Evolutionary conservation across 2,888 invertebrate species (phyloP), one percentile per base, ranked within the genome.

Genomic region (Neelides folsomi): DNA sequence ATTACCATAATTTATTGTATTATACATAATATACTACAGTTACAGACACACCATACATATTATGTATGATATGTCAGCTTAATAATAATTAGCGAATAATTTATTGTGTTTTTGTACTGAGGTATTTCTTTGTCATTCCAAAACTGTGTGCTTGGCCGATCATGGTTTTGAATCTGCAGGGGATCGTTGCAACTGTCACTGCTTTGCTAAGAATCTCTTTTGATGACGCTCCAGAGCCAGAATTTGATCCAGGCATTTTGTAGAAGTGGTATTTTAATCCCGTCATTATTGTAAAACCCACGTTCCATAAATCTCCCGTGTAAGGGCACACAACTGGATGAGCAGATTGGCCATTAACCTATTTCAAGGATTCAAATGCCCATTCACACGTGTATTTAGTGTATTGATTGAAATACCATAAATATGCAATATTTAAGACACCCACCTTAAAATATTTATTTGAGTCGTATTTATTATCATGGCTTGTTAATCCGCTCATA

Each of bases 131-230:
- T 1, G 73, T 71, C 66, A 76, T 69, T 13, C 70, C 73, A 59
- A 76, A 76, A 55, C 74, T 75, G 66, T 76, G 76, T 57, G 70
- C 69, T 66, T 75, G 75, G 5, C 66, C 62, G 53, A 67, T 66
- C 54, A 58, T 60, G 2, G 67, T 65, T 41, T 62, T 68, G 64
- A 66, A 66, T 40, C 66, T 64, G 8, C 67, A 66, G n/a, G 67
- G 63, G 35, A 71, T 64, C 1, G 65, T 61, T 9, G 62, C 60
- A 4, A 69, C 44, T 35, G 66, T 64, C 27, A 62, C 61, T 1
- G 66, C 64, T 40, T 67, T 63, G 61, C 64, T 64, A 46, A 39
- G 51, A 47, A 20, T 27, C 27, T 27, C 27, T 27, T 27, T 27
- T 27, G 27, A 27, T 27, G 27, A 27, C 27, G 27, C 27, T 7